These are phyloP conservation scores for Drosophila elegans DNA, from an alignment of 1,140 invertebrate species.

Conservation along the genomic window DNA sequence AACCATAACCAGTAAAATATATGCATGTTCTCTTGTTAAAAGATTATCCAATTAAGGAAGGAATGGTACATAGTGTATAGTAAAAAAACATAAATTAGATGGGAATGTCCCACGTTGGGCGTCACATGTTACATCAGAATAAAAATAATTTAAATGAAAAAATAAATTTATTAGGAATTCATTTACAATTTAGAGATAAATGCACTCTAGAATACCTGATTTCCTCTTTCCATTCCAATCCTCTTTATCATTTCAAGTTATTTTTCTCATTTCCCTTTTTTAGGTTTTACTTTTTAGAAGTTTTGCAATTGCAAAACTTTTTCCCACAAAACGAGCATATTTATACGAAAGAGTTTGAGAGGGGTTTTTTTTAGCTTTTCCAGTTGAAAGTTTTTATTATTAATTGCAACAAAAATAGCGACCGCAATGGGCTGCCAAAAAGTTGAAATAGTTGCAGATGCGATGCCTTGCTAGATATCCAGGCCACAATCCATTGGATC, in stretches of 20 bases:
- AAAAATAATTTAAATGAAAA: neutral
- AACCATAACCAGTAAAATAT: neutral
- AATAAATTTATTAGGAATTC: too few species aligned
- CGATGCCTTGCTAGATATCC: conserved; percentile 41
- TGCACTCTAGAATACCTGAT: too few species aligned
- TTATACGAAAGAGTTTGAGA: conserved; percentile 6
- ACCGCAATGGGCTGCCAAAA: conserved; percentile 69
- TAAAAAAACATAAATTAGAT: too few species aligned
- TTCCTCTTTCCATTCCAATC: too few species aligned
- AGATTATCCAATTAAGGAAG: neutral
- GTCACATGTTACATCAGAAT: neutral
- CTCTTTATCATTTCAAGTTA: conserved; percentile 1
- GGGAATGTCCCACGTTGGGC: neutral
- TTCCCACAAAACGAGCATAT: conserved; percentile 21
- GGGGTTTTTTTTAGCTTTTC: conserved; percentile 14
- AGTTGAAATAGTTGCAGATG: conserved; percentile 51
- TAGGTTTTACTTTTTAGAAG: conserved; percentile 64
- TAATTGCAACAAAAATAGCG: conserved; percentile 64
- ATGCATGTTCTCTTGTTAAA: neutral
- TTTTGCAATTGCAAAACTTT: conserved; percentile 73
- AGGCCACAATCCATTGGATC: conserved; percentile 33
- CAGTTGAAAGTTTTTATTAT: conserved; percentile 52
- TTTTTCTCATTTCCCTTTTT: conserved; percentile 33
- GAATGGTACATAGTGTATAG: neutral
- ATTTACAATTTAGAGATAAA: too few species aligned